phyloP scores from a whole-genome alignment of 2,797 vertebrate species.

The Gadopsis bispinosus region DNA sequence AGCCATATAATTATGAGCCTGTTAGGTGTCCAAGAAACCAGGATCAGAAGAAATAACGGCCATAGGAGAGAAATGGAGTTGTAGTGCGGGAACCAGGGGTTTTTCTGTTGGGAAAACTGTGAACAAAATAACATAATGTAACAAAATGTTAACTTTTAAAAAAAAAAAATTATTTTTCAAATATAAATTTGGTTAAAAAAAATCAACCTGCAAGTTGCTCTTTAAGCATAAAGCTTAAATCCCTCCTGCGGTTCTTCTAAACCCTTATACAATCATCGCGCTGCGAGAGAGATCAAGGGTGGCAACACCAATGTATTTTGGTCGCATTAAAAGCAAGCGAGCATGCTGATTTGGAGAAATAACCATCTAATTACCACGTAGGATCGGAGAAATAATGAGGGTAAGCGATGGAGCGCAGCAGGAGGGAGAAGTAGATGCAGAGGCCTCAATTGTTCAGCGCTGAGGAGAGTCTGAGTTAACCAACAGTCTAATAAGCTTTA shows the following conservation, averaged over 20 bases:
- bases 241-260: background rate
- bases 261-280: constrained; percentile 3
- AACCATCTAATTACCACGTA: constrained; percentile 51
- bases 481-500: constrained; percentile 33
- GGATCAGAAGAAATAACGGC: no score
- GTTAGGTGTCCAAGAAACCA: no score
- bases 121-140: no score
- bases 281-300: constrained; percentile 27
- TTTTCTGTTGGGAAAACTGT: no score
- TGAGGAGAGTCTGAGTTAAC: constrained; percentile 33
- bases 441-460: constrained; percentile 46
- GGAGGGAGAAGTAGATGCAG: constrained; percentile 42
- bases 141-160: no score
- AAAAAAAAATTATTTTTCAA: no score
- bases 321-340: constrained; percentile 47
- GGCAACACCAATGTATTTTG: constrained; percentile 45
- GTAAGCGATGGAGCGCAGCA: constrained; percentile 35
- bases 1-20: background rate
- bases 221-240: constrained; percentile 24
- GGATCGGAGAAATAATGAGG: constrained; percentile 62
- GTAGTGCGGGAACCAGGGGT: background rate
- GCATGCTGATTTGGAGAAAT: constrained; percentile 58
- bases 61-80: background rate
- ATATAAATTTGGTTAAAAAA: no score
- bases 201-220: background rate